Percentiles rank a stretch among this genome's conserved stretches.
Evolutionary conservation across 1,140 invertebrate genomes (phyloP).

Genomic region (Caenorhabditis brenneri): DNA sequence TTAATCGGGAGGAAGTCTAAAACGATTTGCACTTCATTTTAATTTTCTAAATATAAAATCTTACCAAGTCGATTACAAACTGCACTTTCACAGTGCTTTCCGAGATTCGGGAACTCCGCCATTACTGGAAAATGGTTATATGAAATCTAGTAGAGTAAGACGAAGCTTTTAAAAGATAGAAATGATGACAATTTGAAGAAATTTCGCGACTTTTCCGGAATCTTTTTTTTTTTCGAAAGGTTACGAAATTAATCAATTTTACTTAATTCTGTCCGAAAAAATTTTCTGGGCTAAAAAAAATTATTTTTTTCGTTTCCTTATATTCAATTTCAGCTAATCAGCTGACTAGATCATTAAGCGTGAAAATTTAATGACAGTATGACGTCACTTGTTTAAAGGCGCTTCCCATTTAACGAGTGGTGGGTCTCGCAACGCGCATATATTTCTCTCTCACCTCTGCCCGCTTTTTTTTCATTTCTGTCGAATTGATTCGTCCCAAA

Average conservation of each 20-base stretch:
- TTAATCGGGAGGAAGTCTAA: constrained; percentile 33
- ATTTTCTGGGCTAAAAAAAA: too few relatives aligned
- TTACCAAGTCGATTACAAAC: constrained; percentile 23
- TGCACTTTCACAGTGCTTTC: constrained; percentile 29
- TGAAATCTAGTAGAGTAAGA: not conserved
- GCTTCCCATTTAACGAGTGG: not conserved
- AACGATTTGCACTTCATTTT: not conserved
- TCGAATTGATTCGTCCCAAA: not conserved
- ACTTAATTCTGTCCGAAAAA: not conserved
- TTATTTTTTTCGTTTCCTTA: not conserved
- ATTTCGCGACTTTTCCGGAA: not conserved
- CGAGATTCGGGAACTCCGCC: constrained; percentile 40
- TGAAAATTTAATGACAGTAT: not conserved
- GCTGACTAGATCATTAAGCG: not conserved
- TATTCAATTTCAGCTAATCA: too few relatives aligned
- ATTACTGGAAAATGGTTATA: not conserved
- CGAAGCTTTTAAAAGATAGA: not conserved
- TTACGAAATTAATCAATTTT: constrained; percentile 10
- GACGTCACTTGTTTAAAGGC: constrained; percentile 15
- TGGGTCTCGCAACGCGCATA: not conserved
- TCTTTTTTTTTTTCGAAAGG: too few relatives aligned
- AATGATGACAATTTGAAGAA: constrained; percentile 2
- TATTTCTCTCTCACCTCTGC: not conserved
- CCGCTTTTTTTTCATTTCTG: constrained; percentile 5
- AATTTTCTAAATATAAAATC: not conserved